A percentile compares a stretch with the other conserved stretches of the same genome.
Evolutionary conservation across 2,113 vertebrate species (phyloP).

Genomic region (Pheucticus melanocephalus): DNA sequence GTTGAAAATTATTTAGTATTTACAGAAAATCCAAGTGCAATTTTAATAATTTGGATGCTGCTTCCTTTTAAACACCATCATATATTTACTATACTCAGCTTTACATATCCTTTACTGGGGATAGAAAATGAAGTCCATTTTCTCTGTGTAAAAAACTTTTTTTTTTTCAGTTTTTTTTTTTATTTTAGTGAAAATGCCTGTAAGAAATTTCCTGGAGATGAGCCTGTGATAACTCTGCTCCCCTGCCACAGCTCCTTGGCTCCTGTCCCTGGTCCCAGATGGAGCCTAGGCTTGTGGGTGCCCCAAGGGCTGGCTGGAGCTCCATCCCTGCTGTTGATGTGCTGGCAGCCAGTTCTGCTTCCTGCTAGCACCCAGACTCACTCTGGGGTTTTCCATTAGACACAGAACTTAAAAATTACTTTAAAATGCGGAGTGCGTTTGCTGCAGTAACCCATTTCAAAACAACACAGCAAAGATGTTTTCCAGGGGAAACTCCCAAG

Average conservation of each 20-base stretch:
- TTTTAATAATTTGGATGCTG: conserved; percentile 22
- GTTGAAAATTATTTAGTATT: conserved; percentile 14
- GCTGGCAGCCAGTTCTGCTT: background rate
- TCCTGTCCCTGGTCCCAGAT: background rate
- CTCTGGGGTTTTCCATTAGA: background rate
- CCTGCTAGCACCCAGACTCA: background rate
- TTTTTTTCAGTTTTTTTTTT: background rate
- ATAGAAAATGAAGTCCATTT: background rate
- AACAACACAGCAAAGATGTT: background rate
- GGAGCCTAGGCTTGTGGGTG: background rate
- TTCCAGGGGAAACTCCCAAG: background rate
- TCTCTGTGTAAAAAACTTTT: background rate
- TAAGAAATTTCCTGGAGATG: background rate
- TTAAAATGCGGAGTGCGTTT: background rate
- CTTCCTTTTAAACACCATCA: background rate
- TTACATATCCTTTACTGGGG: background rate
- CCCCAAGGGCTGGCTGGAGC: background rate
- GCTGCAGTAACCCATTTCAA: background rate
- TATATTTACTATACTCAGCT: background rate
- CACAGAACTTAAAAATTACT: background rate
- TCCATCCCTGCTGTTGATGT: background rate
- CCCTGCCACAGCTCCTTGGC: background rate
- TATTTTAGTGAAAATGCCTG: background rate
- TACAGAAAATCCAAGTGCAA: conserved; percentile 26
- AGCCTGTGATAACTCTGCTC: background rate